These are phyloP conservation scores for Plutella xylostella DNA, from an alignment of 2,888 invertebrate genomes.

Conservation along the genomic window DNA sequence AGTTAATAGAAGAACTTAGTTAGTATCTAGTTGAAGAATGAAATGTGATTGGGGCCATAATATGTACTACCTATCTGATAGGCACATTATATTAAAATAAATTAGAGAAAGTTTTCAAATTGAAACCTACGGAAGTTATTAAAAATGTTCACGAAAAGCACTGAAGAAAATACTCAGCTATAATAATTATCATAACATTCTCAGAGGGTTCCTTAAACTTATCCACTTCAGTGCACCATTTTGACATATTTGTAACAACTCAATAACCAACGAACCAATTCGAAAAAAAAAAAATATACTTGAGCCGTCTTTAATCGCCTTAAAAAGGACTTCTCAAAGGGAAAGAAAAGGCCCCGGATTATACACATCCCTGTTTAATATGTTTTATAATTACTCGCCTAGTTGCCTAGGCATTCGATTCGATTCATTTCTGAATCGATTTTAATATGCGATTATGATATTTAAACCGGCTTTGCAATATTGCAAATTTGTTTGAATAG, in stretches of 20 bases:
- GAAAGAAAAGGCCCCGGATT: not conserved
- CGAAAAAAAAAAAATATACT: not conserved
- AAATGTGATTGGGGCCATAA: too few species aligned
- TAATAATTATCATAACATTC: too few species aligned
- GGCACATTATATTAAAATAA: too few species aligned
- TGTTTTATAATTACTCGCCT: slow-evolving; percentile 51
- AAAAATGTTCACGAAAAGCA: too few species aligned
- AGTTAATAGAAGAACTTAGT: too few species aligned
- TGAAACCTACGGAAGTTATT: too few species aligned
- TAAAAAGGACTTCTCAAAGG: slow-evolving; percentile 1
- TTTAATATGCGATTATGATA: slow-evolving; percentile 35
- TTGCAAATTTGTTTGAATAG: slow-evolving; percentile 36
- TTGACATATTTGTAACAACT: not conserved
- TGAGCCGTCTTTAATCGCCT: not conserved
- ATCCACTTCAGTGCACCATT: not conserved
- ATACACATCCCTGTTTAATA: slow-evolving; percentile 30
- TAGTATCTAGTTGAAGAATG: too few species aligned
- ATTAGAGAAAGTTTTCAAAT: too few species aligned
- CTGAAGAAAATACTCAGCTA: too few species aligned
- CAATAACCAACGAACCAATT: slow-evolving; percentile 3
- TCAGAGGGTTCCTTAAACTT: too few species aligned
- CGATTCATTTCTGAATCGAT: slow-evolving; percentile 1
- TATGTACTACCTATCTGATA: too few species aligned
- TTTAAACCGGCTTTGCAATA: slow-evolving; percentile 31
- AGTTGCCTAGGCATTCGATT: not conserved